Percentiles rank a stretch among this genome's conserved stretches.
Conservation (phyloP, 2,888 invertebrate genomes). For the Theodoxus fluviatilis region DNA sequence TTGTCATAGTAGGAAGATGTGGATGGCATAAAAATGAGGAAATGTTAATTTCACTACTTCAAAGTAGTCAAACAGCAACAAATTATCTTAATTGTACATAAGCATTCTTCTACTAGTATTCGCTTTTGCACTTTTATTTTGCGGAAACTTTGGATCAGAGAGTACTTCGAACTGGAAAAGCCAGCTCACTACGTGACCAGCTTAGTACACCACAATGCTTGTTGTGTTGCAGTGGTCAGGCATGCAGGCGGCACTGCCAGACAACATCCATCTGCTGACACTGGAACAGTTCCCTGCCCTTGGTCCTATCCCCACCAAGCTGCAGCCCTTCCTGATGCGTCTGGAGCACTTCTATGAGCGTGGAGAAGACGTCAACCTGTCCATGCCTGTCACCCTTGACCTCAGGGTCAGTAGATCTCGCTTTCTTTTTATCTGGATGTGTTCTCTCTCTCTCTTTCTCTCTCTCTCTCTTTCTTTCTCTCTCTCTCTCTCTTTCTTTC, state of each 20-base stretch:
- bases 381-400: slow-evolving; percentile 57
- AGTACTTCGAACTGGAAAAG: no score
- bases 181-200: no score
- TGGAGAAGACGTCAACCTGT: slow-evolving; percentile 55
- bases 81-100: no score
- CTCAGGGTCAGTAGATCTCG: slow-evolving; percentile 50
- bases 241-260: slow-evolving; percentile 40
- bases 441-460: not conserved
- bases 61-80: no score
- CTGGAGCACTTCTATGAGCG: slow-evolving; percentile 65
- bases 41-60: no score
- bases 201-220: not conserved
- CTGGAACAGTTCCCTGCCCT: slow-evolving; percentile 59
- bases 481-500: slow-evolving; percentile 3
- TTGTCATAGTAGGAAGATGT: no score
- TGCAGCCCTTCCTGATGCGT: slow-evolving; percentile 57
- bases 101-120: no score
- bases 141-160: no score
- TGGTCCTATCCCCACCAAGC: slow-evolving; percentile 33
- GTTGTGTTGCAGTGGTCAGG: slow-evolving; percentile 51
- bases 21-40: no score
- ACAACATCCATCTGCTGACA: slow-evolving; percentile 63
- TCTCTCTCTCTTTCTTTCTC: slow-evolving; percentile 7
- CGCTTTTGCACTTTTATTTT: no score
- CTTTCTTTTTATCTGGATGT: not conserved